A percentile compares a stretch with the other conserved stretches of the same genome.
These are phyloP conservation scores for Drosophila paulistorum DNA, from an alignment of 1,140 invertebrate species.

Conservation along the genomic window DNA sequence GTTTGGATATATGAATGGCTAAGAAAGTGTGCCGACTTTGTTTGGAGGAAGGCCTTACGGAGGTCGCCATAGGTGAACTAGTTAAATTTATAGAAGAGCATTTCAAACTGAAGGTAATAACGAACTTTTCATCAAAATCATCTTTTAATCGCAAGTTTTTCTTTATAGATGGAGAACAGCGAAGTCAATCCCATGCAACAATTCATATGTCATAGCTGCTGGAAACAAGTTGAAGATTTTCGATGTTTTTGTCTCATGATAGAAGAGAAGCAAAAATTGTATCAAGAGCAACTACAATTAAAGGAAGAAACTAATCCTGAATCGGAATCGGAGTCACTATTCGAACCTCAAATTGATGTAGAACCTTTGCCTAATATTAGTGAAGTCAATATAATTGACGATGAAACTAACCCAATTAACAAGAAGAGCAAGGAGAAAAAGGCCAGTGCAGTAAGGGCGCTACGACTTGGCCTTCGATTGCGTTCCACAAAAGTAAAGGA, in stretches of 20 bases:
- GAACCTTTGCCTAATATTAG: conserved; percentile 22
- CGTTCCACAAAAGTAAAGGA: not conserved
- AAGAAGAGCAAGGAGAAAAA: not conserved
- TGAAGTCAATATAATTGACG: conserved; percentile 45
- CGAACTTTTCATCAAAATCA: not conserved
- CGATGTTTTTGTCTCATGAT: conserved; percentile 47
- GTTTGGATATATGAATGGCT: not conserved
- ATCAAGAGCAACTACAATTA: conserved; percentile 31
- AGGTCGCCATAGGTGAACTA: conserved; percentile 16
- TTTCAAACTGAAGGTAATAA: conserved; percentile 39
- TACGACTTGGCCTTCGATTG: conserved; percentile 34
- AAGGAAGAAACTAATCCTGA: conserved; percentile 35
- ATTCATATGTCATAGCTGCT: conserved; percentile 39
- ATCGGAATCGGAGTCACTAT: conserved; percentile 34
- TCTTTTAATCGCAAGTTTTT: no score
- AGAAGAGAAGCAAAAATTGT: conserved; percentile 32
- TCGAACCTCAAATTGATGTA: conserved; percentile 51
- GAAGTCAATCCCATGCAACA: conserved; percentile 31
- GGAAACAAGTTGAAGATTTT: conserved; percentile 50
- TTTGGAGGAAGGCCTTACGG: conserved; percentile 41
- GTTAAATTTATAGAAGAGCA: conserved; percentile 45
- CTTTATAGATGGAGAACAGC: conserved; percentile 30
- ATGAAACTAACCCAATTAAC: conserved; percentile 9
- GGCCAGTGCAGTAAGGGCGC: conserved; percentile 18
- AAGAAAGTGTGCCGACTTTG: conserved; percentile 51